Conservation (phyloP, 2,113 vertebrate genomes). For the Rafetus swinhoei region DNA sequence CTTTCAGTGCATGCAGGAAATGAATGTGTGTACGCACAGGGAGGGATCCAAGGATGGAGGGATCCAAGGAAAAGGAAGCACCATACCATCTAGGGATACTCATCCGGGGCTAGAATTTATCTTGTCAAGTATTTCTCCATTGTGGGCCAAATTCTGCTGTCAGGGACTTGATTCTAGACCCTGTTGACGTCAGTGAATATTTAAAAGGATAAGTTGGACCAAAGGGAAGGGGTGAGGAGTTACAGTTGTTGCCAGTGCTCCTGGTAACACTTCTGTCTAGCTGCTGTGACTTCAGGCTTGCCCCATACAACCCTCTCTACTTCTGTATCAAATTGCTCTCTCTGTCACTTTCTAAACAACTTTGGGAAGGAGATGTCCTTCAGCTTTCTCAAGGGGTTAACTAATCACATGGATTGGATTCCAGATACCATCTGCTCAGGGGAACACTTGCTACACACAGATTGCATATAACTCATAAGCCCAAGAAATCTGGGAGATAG, state of each 20-base stretch:
- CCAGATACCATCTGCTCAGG: not conserved
- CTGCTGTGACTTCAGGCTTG: not conserved
- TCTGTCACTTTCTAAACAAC: rapidly evolving
- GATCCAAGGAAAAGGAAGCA: not conserved
- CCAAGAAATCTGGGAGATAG: not conserved
- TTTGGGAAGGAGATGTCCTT: not conserved
- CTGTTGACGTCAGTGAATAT: not conserved
- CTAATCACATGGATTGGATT: not conserved
- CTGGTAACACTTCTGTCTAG: not conserved
- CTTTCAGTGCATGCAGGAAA: not conserved
- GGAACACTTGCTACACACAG: not conserved
- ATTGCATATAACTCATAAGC: not conserved
- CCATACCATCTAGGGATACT: not conserved
- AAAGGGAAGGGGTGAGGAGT: not conserved
- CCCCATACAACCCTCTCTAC: not conserved
- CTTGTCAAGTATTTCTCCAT: not conserved
- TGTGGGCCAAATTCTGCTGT: not conserved
- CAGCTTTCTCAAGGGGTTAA: not conserved
- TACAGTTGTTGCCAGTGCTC: not conserved
- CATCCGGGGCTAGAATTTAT: not conserved
- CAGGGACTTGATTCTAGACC: not conserved
- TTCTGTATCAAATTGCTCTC: not conserved
- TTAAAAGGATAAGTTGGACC: not conserved
- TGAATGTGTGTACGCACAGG: not conserved
- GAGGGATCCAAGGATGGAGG: not conserved